Evolutionary conservation across 2,113 vertebrate species (phyloP).

Genomic region (Proterorhinus semilunaris): DNA sequence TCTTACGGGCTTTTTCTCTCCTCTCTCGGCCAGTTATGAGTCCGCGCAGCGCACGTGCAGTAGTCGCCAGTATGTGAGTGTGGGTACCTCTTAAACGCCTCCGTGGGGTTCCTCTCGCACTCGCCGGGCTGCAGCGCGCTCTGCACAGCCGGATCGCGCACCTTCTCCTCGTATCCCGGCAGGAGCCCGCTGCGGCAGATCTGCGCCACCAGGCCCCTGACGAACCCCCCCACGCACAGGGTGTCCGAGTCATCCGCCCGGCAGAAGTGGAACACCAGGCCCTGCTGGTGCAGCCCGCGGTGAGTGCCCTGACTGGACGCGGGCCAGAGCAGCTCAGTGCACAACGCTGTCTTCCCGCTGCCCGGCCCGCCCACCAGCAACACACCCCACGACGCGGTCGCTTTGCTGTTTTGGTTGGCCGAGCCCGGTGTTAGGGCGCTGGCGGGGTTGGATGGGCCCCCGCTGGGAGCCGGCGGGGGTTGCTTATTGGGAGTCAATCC

Average conservation of each 20-base stretch:
- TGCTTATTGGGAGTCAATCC: conserved; percentile 75
- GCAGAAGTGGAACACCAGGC: conserved; percentile 94
- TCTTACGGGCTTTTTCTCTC: neutral
- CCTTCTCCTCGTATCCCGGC: conserved; percentile 89
- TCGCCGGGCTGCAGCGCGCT: conserved; percentile 87
- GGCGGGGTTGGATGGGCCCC: conserved; percentile 68
- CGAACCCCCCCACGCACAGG: conserved; percentile 85
- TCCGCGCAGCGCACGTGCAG: neutral
- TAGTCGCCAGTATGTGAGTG: neutral
- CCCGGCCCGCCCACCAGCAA: conserved; percentile 94
- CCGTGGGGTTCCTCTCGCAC: conserved; percentile 92
- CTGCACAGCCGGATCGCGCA: conserved; percentile 87
- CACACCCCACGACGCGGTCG: conserved; percentile 85
- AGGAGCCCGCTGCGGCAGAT: conserved; percentile 85
- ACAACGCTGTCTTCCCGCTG: conserved; percentile 93
- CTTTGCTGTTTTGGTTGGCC: conserved; percentile 80
- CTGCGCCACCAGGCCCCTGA: conserved; percentile 86
- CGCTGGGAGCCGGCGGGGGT: conserved; percentile 47
- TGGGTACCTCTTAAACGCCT: conserved; percentile 95
- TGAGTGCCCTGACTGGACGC: conserved; percentile 82
- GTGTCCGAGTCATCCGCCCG: conserved; percentile 93
- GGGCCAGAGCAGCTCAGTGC: conserved; percentile 94
- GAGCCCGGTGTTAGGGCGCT: conserved; percentile 70
- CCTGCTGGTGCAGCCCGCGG: conserved; percentile 86
- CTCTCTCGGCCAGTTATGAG: neutral